Evolutionary conservation across 2,888 invertebrate genomes (phyloP), one percentile per base, ranked within the genome.

Genomic region (Ptilodon capucinus): DNA sequence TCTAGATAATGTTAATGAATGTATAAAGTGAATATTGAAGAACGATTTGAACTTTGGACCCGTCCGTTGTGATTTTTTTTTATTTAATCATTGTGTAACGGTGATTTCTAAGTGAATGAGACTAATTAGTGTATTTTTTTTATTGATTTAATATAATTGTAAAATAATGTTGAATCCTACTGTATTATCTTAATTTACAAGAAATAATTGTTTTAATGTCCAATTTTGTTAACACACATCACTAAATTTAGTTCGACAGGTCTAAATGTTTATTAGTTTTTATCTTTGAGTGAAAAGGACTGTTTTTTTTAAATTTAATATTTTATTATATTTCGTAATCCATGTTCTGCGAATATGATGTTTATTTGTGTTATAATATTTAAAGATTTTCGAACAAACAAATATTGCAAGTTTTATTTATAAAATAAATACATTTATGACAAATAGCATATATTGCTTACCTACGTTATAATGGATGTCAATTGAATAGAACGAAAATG

Each of bases 401-500:
- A n/a, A n/a, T n/a, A n/a, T n/a, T n/a, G n/a, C n/a, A n/a, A n/a
- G n/a, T n/a, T n/a, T n/a, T n/a, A n/a, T n/a, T n/a, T n/a, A n/a
- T n/a, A n/a, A n/a, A n/a, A n/a, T n/a, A n/a, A n/a, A n/a, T n/a
- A n/a, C n/a, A n/a, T n/a, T n/a, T n/a, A n/a, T n/a, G n/a, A n/a
- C n/a, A n/a, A n/a, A n/a, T n/a, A n/a, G n/a, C n/a, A n/a, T n/a
- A n/a, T n/a, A n/a, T n/a, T n/a, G n/a, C n/a, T n/a, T n/a, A n/a
- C n/a, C n/a, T n/a, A n/a, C n/a, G n/a, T n/a, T n/a, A n/a, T 43
- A 48, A 60, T 68, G 35, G 60, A 68, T 69, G 80, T 80, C 80
- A 80, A 80, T 80, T 80, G 69, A 49, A 61, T 64, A 66, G 57
- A 68, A 51, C 64, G 57, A 56, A 62, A 58, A 54, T 49, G 43